These are phyloP conservation scores for Habroteleia sp. DNA, from an alignment of 2,888 invertebrate genomes.

Conservation along the genomic window DNA sequence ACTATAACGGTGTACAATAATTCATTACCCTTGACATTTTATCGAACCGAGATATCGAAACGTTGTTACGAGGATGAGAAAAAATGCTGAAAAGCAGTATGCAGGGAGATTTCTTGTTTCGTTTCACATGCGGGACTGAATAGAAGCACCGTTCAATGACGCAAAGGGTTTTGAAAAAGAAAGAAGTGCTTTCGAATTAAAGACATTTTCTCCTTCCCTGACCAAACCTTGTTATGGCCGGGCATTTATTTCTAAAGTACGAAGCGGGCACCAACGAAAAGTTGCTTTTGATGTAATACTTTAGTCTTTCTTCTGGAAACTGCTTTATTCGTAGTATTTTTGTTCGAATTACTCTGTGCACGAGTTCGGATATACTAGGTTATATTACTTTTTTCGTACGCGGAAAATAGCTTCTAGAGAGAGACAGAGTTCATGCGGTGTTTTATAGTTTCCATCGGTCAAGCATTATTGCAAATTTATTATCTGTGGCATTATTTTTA, in stretches of 20 bases:
- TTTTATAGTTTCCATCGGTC: constrained; percentile 34
- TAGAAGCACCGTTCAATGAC: constrained; percentile 2
- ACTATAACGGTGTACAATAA: constrained; percentile 31
- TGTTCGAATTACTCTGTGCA: neutral
- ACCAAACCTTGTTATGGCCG: constrained; percentile 33
- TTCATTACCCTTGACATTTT: constrained; percentile 34
- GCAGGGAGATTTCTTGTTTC: constrained; percentile 9
- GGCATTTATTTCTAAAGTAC: constrained; percentile 37
- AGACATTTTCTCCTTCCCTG: constrained; percentile 7
- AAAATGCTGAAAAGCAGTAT: constrained; percentile 3
- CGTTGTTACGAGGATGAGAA: constrained; percentile 1
- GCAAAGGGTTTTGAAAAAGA: constrained; percentile 2
- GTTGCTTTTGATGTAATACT: constrained; percentile 43
- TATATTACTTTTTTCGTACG: too few species aligned
- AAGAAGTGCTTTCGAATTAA: constrained; percentile 21
- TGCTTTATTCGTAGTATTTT: constrained; percentile 31
- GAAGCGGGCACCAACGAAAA: constrained; percentile 17
- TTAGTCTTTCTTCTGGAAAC: constrained; percentile 31
- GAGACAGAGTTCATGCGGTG: too few species aligned
- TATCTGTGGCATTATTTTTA: constrained; percentile 16
- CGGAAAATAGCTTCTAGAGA: too few species aligned
- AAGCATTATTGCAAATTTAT: constrained; percentile 38
- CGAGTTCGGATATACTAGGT: too few species aligned
- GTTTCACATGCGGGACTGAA: neutral
- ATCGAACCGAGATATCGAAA: constrained; percentile 18